Evolutionary conservation across 2,888 invertebrate genomes (phyloP).

Genomic region (Pyrrhosoma nymphula): DNA sequence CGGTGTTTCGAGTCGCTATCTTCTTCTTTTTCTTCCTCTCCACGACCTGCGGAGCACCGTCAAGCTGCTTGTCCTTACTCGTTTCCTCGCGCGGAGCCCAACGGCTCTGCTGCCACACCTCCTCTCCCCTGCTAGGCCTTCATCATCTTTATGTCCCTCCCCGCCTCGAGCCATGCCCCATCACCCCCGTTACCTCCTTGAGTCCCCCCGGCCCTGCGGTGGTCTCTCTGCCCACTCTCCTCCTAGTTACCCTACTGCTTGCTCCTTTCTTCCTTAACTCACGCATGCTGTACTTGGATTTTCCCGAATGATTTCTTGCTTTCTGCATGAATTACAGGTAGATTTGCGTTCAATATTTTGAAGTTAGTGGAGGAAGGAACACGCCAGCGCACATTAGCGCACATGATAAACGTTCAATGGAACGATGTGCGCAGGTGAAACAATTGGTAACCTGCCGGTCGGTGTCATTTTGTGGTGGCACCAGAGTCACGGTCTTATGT

Average conservation of each 20-base stretch:
- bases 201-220: background rate
- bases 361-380: too few relatives aligned
- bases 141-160: slow-evolving; percentile 43
- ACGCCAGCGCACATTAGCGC: too few relatives aligned
- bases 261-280: background rate
- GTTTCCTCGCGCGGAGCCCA: background rate
- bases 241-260: background rate
- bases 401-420: too few relatives aligned
- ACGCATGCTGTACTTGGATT: background rate
- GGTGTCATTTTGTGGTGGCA: too few relatives aligned
- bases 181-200: background rate
- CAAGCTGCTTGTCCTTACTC: background rate
- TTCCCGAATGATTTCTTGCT: too few relatives aligned
- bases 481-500: too few relatives aligned
- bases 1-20: background rate
- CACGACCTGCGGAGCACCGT: too few relatives aligned
- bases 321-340: too few relatives aligned
- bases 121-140: background rate
- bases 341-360: too few relatives aligned
- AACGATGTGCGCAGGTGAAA: too few relatives aligned
- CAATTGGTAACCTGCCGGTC: too few relatives aligned
- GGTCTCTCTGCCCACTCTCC: background rate
- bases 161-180: background rate
- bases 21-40: too few relatives aligned
- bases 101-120: background rate